Conservation (phyloP, 2,797 vertebrate genomes). For the Brachyalestes nurse region DNA sequence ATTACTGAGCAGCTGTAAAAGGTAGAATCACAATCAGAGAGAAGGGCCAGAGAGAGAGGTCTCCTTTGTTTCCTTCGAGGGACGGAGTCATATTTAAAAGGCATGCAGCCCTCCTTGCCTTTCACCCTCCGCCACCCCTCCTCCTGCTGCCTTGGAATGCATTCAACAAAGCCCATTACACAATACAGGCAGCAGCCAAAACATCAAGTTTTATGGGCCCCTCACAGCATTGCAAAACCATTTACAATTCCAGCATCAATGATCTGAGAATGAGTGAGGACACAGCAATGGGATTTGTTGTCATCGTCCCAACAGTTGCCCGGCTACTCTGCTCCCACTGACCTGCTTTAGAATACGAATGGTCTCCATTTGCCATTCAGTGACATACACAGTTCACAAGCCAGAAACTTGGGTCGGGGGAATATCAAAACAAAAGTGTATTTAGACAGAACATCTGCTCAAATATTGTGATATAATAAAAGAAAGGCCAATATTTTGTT, state of each 20-base stretch:
- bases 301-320: conserved; percentile 9
- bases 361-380: background rate
- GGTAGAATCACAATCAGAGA: conserved; percentile 2
- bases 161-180: conserved; percentile 56
- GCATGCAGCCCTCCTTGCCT: conserved; percentile 20
- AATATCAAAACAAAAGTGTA: background rate
- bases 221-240: conserved; percentile 50
- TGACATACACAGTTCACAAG: background rate
- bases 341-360: conserved; percentile 9
- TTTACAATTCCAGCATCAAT: conserved; percentile 43
- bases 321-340: conserved; percentile 6
- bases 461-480: too few relatives aligned
- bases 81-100: conserved; percentile 49
- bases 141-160: conserved; percentile 52
- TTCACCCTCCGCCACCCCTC: conserved; percentile 10
- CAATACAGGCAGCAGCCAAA: conserved; percentile 55
- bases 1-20: conserved; percentile 17
- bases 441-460: background rate
- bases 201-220: conserved; percentile 54
- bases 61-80: conserved; percentile 47
- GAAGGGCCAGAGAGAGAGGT: conserved; percentile 20
- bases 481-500: too few relatives aligned
- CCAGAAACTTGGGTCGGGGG: background rate
- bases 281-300: conserved; percentile 27
- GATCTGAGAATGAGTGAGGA: conserved; percentile 39